phyloP scores from a whole-genome alignment of 2,888 invertebrate species.

The Panopea generosa region DNA sequence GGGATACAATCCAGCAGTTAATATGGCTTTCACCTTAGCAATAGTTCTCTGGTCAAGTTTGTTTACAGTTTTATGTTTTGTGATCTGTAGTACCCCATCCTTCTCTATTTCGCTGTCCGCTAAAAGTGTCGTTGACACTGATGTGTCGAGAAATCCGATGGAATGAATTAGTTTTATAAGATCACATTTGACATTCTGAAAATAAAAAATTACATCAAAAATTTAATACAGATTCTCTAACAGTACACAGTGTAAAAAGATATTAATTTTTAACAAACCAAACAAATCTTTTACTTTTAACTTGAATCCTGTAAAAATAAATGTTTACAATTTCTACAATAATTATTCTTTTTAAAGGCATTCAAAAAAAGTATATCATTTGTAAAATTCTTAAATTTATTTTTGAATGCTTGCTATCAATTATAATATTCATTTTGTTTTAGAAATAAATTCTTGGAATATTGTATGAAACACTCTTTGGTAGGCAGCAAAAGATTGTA shows the following conservation, averaged over 20 bases:
- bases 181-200: slow-evolving; percentile 81
- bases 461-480: too few relatives aligned
- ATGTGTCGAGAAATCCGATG: slow-evolving; percentile 72
- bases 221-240: neutral
- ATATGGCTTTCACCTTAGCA: slow-evolving; percentile 88
- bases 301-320: too few relatives aligned
- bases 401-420: too few relatives aligned
- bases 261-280: too few relatives aligned
- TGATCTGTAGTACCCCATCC: slow-evolving; percentile 70
- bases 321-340: too few relatives aligned
- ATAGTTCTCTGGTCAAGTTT: slow-evolving; percentile 69
- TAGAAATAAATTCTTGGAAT: too few relatives aligned
- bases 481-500: too few relatives aligned
- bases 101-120: slow-evolving; percentile 16
- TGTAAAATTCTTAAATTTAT: too few relatives aligned
- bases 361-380: too few relatives aligned
- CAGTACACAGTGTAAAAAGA: neutral
- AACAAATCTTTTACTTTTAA: too few relatives aligned
- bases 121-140: slow-evolving; percentile 6
- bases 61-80: slow-evolving; percentile 52
- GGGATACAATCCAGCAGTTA: slow-evolving; percentile 95
- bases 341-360: too few relatives aligned
- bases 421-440: too few relatives aligned
- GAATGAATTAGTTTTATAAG: slow-evolving; percentile 77
- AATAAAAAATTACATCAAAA: slow-evolving; percentile 30